These are phyloP conservation scores for Falco peregrinus DNA, from an alignment of 2,797 vertebrate genomes.

Conservation along the genomic window DNA sequence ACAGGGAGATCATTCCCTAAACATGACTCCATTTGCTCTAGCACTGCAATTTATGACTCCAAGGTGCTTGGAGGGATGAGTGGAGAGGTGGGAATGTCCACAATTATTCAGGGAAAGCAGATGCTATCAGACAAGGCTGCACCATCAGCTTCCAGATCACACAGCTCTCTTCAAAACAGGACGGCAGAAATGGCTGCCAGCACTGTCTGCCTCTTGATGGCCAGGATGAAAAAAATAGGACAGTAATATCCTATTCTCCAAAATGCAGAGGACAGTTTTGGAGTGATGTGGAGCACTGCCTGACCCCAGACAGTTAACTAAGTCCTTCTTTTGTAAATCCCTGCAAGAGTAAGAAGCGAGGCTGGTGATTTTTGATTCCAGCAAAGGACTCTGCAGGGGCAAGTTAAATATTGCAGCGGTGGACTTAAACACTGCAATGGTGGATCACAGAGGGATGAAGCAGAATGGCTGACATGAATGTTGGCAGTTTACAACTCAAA, in stretches of 20 bases:
- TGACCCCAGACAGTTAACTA: background rate
- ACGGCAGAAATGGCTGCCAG: background rate
- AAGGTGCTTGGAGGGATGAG: conserved; percentile 12
- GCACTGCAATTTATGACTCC: conserved; percentile 21
- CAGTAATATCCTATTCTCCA: background rate
- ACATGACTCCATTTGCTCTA: conserved; percentile 48
- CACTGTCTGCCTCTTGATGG: background rate
- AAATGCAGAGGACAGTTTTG: background rate
- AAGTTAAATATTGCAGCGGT: background rate
- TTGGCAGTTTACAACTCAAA: background rate
- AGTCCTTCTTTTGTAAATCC: background rate
- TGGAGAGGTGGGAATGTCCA: conserved; percentile 10
- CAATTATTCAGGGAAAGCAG: conserved; percentile 50
- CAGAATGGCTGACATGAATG: background rate
- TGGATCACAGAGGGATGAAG: background rate
- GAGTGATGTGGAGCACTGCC: background rate
- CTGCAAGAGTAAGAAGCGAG: background rate
- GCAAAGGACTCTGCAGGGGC: background rate
- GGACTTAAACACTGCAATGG: background rate
- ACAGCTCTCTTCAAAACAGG: background rate
- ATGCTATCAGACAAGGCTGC: conserved; percentile 23
- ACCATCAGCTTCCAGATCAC: background rate
- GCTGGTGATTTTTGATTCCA: background rate
- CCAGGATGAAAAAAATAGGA: background rate
- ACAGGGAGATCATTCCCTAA: conserved; percentile 43